Base-by-base conservation (phyloP, 2,113 vertebrate genomes). In the Myrmecophaga tridactyla region DNA sequence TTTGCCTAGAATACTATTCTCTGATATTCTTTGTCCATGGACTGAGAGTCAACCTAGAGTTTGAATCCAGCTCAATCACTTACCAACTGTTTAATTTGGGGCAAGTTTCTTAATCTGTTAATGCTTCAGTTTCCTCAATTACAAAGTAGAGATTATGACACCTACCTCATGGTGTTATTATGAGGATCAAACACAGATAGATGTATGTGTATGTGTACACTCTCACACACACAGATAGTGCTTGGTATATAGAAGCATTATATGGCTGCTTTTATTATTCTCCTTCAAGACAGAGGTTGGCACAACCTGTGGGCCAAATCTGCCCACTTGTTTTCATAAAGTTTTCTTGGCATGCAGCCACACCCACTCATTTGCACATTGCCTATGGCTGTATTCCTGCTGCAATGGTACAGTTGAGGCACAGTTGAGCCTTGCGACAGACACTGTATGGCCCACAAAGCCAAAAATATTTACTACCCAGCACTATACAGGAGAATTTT, bases 361-460 rank as follows among this genome's bases (percentile, higher is more conserved):
- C 10, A 51, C 12, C 7, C 9, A 15, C 48, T 41, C 53, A 65
- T 27, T 81, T 23, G 34, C 8, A 18, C 7, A 13, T 20, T 39
- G 7, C 48, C 85, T 29, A 8, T 0, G 21, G 29, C 34, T 76
- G 2, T 18, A 58, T 89, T 91, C 48, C 62, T 83, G 41, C 41
- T 51, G 25, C 18, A 41, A 0, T 58, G 65, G 13, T 20, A 92
- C 25, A 53, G 39, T 2, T 46, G 20, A 53, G 21, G 13, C 23
- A 92, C 25, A 53, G 39, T 2, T 46, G 20, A 53, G 21, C 18
- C 6, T 34, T 56, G 62, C 70, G 77, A 75, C 27, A 39, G 18
- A 41, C 4, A 36, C 25, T 27, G 0, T 14, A 29, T 9, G 15
- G 27, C 2, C n/a, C 14, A 9, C 58, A 41, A 34, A 51, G 1